Evolutionary conservation across 2,113 vertebrate species (phyloP), one percentile per base, ranked within the genome.

Genomic region (Scophthalmus maximus): DNA sequence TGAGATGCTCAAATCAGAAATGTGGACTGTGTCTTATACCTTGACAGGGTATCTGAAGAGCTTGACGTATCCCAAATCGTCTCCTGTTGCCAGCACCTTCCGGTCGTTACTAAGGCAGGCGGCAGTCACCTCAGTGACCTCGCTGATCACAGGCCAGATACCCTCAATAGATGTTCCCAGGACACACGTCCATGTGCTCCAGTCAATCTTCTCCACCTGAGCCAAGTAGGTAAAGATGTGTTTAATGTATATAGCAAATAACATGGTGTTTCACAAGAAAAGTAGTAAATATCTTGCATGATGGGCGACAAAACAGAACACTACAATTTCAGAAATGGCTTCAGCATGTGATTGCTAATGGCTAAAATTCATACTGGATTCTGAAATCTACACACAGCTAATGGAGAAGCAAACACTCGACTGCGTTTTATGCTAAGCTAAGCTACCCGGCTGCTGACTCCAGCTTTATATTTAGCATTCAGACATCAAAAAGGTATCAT

Each of bases 11-110:
- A 64, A 27, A 47, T 4, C 14, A 56, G n/a, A 51, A 52, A 27
- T 4, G 36, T 29, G 30, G 38, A 40, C 5, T 14, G 23, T 23
- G 32, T 91, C 94, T 92, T 92, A n/a, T n/a, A 98, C 98, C 93
- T 96, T 98, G 68, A 95, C 95, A 50, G 98, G 97, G 70, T 96
- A 98, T 88, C 92, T 95, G 85, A 99, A 99, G 51, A 99, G 94
- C 85, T 99, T 99, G 82, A 99, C 94, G 77, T 98, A 98, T 89
- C 98, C 98, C 87, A 98, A 94, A 87, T 99, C 97, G 87, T 99
- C 97, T 73, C 97, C 98, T 42, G 98, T 98, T 49, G 96, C 97
- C 63, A 99, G 92, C 25, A 99, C 92, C 89, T 94, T 96, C 83
- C 83, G 95, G 81, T 97, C 94, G 61, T 90, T 94, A 83, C 95